Evolutionary conservation across 2,113 vertebrate species (phyloP), one percentile per base, ranked within the genome.

Genomic region (Rhinichthys klamathensis): DNA sequence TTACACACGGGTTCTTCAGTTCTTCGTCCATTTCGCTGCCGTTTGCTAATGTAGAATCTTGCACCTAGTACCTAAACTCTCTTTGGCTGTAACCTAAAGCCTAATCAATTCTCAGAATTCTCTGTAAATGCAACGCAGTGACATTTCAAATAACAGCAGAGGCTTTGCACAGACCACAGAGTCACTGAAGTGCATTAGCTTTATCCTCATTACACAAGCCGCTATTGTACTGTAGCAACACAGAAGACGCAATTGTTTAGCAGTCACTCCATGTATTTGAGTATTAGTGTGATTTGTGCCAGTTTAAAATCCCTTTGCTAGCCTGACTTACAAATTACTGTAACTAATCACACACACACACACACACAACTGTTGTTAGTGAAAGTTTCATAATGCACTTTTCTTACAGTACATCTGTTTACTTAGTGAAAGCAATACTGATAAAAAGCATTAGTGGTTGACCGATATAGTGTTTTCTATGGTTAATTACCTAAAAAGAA

Each of bases 121-220:
- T 56, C 38, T 83, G 67, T 83, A 80, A 80, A 85, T 65, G 74
- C 83, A 74, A 83, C 25, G 65, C 56, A 80, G 65, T 75, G n/a
- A 67, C 80, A 84, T 84, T 85, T 54, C 23, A 74, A 27, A 58
- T 25, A 78, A 32, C n/a, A 44, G 54, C 44, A 35, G 38, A 82
- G 21, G 51, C 21, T 44, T 35, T 83, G 67, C 83, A 83, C 49
- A 56, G 72, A 85, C 81, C 77, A 65, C 63, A 69, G 54, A 72
- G 65, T 44, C 67, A 67, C 27, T 63, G 11, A 41, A 80, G 51
- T 32, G 65, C 49, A 70, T 69, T 49, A 25, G 73, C 38, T 69
- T 56, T n/a, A 38, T n/a, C 72, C 49, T 75, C 35, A 23, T 81
- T 30, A 61, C 82, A 85, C 73, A 60, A 65, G 35, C 41, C 38